Evolutionary conservation across 1,140 invertebrate species (phyloP).

Genomic region (Yoshiicerus persimilis): DNA sequence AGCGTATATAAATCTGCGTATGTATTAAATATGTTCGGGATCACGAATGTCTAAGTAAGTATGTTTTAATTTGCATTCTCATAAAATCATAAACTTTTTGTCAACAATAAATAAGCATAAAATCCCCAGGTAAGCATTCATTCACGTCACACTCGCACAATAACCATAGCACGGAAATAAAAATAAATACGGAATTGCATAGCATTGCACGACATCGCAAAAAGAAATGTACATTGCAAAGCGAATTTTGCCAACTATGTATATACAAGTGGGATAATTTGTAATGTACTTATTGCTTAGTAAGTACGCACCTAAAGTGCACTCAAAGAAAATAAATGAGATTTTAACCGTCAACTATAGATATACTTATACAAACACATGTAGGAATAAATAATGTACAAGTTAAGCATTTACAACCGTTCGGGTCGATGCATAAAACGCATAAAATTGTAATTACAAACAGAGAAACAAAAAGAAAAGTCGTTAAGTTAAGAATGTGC

Average conservation of each 20-base stretch:
- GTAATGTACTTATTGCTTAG: not conserved
- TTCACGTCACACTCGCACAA: not conserved
- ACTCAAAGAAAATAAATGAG: not conserved
- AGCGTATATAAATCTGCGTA: no score
- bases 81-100: not conserved
- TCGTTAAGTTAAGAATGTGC: slow-evolving; percentile 11
- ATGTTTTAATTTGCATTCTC: not conserved
- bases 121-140: not conserved
- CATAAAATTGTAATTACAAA: slow-evolving; percentile 14
- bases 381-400: not conserved
- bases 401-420: not conserved
- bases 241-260: not conserved
- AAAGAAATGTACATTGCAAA: not conserved
- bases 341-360: not conserved
- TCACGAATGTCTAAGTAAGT: no score
- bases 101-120: not conserved
- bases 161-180: not conserved
- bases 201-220: not conserved
- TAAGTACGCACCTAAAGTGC: not conserved
- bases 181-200: not conserved
- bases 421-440: not conserved
- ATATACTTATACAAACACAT: not conserved
- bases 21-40: not conserved
- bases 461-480: not conserved
- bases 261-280: not conserved